These are phyloP conservation scores for Proteles cristata DNA, from an alignment of 2,113 vertebrate species.

Conservation along the genomic window DNA sequence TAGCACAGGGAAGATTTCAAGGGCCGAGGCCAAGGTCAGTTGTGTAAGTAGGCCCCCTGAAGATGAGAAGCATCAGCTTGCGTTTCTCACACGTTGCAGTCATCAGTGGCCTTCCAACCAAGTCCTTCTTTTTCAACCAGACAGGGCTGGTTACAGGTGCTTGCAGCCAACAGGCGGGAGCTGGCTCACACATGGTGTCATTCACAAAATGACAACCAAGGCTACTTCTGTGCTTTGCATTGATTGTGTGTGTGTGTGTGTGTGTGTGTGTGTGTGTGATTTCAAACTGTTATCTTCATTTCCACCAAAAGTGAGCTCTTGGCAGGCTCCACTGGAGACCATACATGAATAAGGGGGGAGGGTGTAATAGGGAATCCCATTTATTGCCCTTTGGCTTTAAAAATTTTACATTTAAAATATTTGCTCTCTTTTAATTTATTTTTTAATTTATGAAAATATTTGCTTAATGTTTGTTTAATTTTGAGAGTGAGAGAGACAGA, in stretches of 20 bases:
- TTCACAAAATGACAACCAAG: not conserved
- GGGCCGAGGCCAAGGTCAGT: not conserved
- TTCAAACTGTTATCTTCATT: not conserved
- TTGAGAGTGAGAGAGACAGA: not conserved
- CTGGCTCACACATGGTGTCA: not conserved
- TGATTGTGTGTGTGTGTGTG: too few relatives aligned
- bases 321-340: not conserved
- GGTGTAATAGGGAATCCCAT: not conserved
- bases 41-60: not conserved
- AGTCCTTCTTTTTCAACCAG: not conserved
- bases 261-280: too few relatives aligned
- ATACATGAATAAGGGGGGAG: not conserved
- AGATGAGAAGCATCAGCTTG: not conserved
- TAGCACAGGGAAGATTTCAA: not conserved
- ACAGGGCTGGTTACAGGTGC: too few relatives aligned
- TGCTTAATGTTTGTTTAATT: not conserved
- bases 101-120: too few relatives aligned
- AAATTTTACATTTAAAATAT: not conserved
- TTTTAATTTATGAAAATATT: too few relatives aligned
- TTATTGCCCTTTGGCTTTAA: not conserved
- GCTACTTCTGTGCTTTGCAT: not conserved
- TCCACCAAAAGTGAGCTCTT: not conserved
- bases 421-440: not conserved
- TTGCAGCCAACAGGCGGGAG: not conserved
- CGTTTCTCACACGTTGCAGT: rapidly evolving